Conservation (phyloP, 2,888 invertebrate species). For the Macropis europaea region DNA sequence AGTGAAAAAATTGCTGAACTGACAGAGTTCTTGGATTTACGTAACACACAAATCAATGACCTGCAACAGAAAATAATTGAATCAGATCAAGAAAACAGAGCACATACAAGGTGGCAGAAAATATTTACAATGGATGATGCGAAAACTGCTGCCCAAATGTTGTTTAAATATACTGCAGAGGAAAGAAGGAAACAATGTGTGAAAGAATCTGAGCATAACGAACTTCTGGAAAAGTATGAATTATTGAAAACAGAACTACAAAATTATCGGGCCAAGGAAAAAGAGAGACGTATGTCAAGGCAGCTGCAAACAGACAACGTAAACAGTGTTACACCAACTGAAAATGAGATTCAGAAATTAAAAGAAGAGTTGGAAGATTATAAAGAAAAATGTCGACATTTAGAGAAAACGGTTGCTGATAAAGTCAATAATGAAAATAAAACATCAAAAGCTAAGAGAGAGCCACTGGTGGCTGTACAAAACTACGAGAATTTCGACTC, state of each 20-base stretch:
- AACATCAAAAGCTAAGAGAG: neutral
- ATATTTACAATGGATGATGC: conserved; percentile 89
- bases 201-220: conserved; percentile 65
- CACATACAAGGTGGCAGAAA: conserved; percentile 86
- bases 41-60: conserved; percentile 88
- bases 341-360: conserved; percentile 62
- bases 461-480: neutral
- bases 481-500: conserved; percentile 20
- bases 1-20: conserved; percentile 76
- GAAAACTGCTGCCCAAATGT: conserved; percentile 86
- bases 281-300: conserved; percentile 9
- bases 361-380: conserved; percentile 63
- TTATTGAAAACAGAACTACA: conserved; percentile 46
- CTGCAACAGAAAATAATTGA: conserved; percentile 91
- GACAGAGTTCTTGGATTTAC: conserved; percentile 83
- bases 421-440: conserved; percentile 12
- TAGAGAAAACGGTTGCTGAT: conserved; percentile 14
- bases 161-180: conserved; percentile 84
- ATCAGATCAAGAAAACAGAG: conserved; percentile 88
- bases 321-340: conserved; percentile 80
- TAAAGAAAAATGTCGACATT: conserved; percentile 44
- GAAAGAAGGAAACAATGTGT: conserved; percentile 79
- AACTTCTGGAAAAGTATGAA: conserved; percentile 72
- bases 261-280: conserved; percentile 37
- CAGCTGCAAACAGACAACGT: neutral